These are phyloP conservation scores for Petrocephalus schoutedeni DNA, from an alignment of 2,797 vertebrate species.

Conservation along the genomic window DNA sequence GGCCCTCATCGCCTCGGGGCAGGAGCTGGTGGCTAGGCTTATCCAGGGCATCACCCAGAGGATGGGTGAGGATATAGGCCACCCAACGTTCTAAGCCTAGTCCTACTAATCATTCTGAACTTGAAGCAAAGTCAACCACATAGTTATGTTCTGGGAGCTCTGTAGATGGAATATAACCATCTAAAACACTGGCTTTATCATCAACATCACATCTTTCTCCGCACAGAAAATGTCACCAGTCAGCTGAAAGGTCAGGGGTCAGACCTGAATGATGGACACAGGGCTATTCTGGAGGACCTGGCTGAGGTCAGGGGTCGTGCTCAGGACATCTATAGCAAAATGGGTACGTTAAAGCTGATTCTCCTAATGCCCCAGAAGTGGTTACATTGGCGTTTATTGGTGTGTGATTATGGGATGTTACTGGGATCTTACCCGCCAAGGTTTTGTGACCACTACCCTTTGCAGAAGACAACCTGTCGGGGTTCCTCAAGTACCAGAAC, in stretches of 20 bases:
- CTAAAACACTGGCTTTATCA: neutral
- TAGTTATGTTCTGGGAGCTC: neutral
- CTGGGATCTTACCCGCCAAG: neutral
- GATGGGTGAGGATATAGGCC: slow-evolving; percentile 58
- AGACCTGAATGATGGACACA: slow-evolving; percentile 55
- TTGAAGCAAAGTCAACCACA: neutral
- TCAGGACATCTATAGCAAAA: slow-evolving; percentile 71
- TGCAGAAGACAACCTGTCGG: slow-evolving; percentile 62
- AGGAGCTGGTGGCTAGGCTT: slow-evolving; percentile 61
- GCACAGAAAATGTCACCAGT: slow-evolving; percentile 63
- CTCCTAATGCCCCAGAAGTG: neutral
- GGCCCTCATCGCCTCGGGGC: slow-evolving; percentile 61
- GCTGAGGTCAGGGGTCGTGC: slow-evolving; percentile 58
- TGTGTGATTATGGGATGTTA: neutral
- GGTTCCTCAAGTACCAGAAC: slow-evolving; percentile 68
- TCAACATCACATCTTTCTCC: neutral
- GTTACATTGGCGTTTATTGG: neutral
- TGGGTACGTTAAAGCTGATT: slow-evolving; percentile 51
- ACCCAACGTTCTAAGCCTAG: neutral
- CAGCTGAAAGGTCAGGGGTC: slow-evolving; percentile 54
- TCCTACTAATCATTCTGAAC: neutral
- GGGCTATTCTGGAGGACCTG: slow-evolving; percentile 54
- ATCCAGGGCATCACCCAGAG: slow-evolving; percentile 57
- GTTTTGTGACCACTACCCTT: neutral
- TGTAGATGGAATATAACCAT: neutral